Percentiles rank a stretch among this genome's conserved stretches.
Conservation (phyloP, 2,113 vertebrate genomes). For the Marmota flaviventris region DNA sequence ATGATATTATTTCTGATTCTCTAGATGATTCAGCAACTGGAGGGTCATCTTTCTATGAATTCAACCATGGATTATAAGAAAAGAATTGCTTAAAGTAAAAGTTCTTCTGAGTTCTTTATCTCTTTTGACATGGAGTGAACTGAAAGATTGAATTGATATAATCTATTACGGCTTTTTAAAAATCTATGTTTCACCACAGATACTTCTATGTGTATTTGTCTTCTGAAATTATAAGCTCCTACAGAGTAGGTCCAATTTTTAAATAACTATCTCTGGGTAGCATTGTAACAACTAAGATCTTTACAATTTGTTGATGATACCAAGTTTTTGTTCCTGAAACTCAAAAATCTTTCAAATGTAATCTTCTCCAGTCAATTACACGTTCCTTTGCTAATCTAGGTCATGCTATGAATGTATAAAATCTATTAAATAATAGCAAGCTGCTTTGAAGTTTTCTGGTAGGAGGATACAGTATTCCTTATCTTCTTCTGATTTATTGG, state of each 20-base stretch:
- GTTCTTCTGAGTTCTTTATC: not conserved
- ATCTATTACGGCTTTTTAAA: conserved; percentile 1
- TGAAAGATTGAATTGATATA: not conserved
- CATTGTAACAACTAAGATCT: not conserved
- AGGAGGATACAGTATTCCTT: not conserved
- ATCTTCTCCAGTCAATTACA: not conserved
- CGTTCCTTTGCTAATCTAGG: not conserved
- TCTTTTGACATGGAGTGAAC: not conserved
- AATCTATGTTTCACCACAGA: not conserved
- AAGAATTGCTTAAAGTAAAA: not conserved
- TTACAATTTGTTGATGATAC: not conserved
- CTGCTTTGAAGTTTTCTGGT: conserved; percentile 25
- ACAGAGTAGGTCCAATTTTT: not conserved
- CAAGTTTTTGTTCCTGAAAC: not conserved
- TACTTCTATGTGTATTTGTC: not conserved
- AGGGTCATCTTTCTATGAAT: not conserved
- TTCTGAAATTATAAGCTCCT: not conserved
- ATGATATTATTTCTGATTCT: not conserved
- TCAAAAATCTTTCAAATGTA: not conserved
- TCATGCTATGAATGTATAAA: not conserved
- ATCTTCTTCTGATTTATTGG: not conserved
- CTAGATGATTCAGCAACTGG: not conserved
- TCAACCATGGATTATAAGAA: not conserved
- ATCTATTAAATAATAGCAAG: not conserved
- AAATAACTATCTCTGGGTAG: not conserved